A percentile compares a stretch with the other conserved stretches of the same genome.
phyloP scores from a whole-genome alignment of 2,797 vertebrate genomes.

The Kryptopterus vitreolus region DNA sequence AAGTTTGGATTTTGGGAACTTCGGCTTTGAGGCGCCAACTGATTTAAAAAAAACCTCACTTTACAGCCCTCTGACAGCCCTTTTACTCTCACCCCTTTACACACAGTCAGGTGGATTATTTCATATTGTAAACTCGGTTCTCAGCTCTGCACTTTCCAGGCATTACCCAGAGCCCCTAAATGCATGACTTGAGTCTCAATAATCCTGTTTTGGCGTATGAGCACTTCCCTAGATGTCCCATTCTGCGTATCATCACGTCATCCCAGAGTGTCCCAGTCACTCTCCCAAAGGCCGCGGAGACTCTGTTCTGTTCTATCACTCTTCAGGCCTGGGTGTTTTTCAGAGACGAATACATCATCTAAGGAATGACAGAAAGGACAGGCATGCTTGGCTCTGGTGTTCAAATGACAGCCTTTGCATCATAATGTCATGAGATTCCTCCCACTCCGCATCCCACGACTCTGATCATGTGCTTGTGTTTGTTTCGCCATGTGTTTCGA shows the following conservation, averaged over 20 bases:
- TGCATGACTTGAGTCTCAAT: neutral
- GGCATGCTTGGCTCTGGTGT: neutral
- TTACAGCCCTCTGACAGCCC: slow-evolving; percentile 8
- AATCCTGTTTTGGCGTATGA: slow-evolving; percentile 42
- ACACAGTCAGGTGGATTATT: slow-evolving; percentile 39
- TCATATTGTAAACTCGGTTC: slow-evolving; percentile 44
- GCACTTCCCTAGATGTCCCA: slow-evolving; percentile 26
- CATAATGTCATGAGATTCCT: neutral
- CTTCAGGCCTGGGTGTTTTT: neutral
- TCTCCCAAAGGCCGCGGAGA: neutral
- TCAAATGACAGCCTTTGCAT: slow-evolving; percentile 1
- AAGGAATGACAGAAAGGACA: slow-evolving; percentile 21
- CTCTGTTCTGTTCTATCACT: neutral
- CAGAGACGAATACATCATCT: slow-evolving; percentile 13
- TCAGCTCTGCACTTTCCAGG: slow-evolving; percentile 29
- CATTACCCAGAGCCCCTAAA: slow-evolving; percentile 22
- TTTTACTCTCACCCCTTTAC: slow-evolving; percentile 27
- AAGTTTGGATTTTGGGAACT: neutral
- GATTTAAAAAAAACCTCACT: slow-evolving; percentile 12
- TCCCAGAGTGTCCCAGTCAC: neutral
- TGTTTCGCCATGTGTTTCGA: neutral
- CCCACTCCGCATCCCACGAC: neutral
- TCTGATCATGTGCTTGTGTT: neutral
- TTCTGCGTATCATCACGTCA: slow-evolving; percentile 7
- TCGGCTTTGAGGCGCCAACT: neutral